phyloP scores from a whole-genome alignment of 2,113 vertebrate species.

The Ploceus nigricollis region DNA sequence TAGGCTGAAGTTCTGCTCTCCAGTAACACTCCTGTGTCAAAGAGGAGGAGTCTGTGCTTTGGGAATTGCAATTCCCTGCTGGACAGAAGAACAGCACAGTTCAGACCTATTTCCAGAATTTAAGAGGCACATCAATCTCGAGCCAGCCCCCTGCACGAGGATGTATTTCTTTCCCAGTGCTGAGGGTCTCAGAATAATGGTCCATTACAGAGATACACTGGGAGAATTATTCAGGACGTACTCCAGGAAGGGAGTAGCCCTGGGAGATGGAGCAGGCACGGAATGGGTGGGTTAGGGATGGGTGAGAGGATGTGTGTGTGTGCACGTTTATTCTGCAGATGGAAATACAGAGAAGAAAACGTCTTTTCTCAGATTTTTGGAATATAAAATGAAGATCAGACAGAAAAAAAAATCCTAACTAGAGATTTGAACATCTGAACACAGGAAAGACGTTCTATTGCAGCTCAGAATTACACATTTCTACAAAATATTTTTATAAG shows the following conservation, averaged over 20 bases:
- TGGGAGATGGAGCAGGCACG: neutral
- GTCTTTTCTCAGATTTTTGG: neutral
- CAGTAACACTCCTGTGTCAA: neutral
- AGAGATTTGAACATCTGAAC: neutral
- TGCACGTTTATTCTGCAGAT: neutral
- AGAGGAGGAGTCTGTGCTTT: neutral
- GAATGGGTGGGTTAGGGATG: too few relatives aligned
- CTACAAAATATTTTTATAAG: neutral
- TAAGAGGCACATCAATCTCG: neutral
- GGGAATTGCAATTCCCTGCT: neutral
- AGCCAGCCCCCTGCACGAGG: neutral
- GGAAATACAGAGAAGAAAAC: neutral
- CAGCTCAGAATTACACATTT: neutral
- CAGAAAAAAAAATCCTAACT: neutral
- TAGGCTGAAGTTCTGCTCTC: neutral
- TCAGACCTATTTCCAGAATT: neutral
- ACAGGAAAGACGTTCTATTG: neutral
- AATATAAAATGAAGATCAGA: neutral
- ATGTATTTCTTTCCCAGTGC: neutral
- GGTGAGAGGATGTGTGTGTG: rapidly evolving
- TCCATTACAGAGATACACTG: neutral
- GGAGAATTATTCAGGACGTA: neutral
- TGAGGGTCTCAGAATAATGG: slow-evolving; percentile 29
- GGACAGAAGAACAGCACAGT: neutral
- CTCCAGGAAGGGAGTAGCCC: neutral